Percentiles rank a stretch among this genome's conserved stretches.
Evolutionary conservation across 2,797 vertebrate species (phyloP).

Genomic region (Dendrocincla tyrannina): DNA sequence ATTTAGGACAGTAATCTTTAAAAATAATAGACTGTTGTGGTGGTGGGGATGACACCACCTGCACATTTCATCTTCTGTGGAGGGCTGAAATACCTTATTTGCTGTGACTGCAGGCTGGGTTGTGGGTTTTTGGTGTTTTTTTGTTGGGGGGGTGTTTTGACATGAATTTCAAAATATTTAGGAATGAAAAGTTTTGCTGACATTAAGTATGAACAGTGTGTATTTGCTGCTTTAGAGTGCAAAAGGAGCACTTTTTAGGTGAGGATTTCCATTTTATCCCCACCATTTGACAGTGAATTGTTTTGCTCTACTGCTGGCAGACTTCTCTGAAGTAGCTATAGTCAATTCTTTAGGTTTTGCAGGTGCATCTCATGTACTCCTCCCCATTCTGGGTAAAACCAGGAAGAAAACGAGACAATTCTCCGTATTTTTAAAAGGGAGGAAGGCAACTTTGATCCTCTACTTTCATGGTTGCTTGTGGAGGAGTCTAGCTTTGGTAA

Average conservation of each 20-base stretch:
- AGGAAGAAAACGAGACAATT: not conserved
- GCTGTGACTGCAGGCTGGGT: not conserved
- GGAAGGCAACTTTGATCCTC: not conserved
- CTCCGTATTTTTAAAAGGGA: not conserved
- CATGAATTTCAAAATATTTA: not conserved
- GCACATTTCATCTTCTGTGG: not conserved
- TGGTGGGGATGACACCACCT: not conserved
- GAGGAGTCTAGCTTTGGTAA: not conserved
- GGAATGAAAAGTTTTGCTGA: not conserved
- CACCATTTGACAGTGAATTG: not conserved
- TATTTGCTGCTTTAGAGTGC: not conserved
- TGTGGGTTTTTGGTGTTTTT: not conserved
- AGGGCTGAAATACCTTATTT: not conserved
- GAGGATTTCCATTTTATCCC: not conserved
- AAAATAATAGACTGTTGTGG: not conserved
- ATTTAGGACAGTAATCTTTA: not conserved
- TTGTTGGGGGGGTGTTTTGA: no score
- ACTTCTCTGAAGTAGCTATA: not conserved
- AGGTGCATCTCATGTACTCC: not conserved
- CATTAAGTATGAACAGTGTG: not conserved
- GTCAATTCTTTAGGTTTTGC: not conserved
- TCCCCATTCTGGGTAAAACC: not conserved
- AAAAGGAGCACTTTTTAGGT: not conserved
- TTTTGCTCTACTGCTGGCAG: not conserved
- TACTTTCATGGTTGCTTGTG: rapidly evolving